Base-by-base conservation (phyloP, 2,113 vertebrate species). In the Notothenia rossii region DNA sequence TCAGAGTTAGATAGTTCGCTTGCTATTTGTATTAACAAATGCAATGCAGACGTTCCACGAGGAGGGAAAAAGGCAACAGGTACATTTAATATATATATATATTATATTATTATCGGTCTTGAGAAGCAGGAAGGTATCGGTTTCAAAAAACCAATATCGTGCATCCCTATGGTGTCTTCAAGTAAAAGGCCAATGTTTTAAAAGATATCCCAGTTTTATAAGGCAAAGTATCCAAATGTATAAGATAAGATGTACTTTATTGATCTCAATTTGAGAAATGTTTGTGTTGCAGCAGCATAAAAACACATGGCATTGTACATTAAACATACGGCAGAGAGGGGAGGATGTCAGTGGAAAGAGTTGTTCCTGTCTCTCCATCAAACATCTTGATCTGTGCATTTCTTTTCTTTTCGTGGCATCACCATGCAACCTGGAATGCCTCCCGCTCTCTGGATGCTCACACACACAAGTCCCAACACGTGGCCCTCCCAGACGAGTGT, bases 401-500 rank as follows among this genome's bases (percentile, higher is more conserved):
- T 68, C 20, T 68, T 89, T 69, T 12, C 59, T 81, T 36, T 56
- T 84, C 89, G 72, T 81, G 68, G 60, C 79, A 82, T 89, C 69
- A 56, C 33, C 22, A 5, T 86, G 75, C 71, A 74, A 86, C 74
- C 69, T 84, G 86, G 80, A 90, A 88, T 88, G 58, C 79, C 40
- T 82, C 17, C 49, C 65, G 65, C 63, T 29, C 69, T 67, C 50
- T n/a, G 76, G 53, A 72, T 63, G 60, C 77, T 86, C 46, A 18
- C 74, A 48, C 74, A 48, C 82, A 73, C 90, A 84, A 85, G 91
- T 91, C 70, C 56, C 53, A 84, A 90, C 90, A 78, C 72, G 88
- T 86, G 84, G 54, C 60, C 51, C 67, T 56, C 20, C 43, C 74
- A 36, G 56, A 84, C 50, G 8, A 75, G 18, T 66, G 53, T 88